Evolutionary conservation across 2,888 invertebrate species (phyloP).

Genomic region (Drepanosiphum platanoidis): DNA sequence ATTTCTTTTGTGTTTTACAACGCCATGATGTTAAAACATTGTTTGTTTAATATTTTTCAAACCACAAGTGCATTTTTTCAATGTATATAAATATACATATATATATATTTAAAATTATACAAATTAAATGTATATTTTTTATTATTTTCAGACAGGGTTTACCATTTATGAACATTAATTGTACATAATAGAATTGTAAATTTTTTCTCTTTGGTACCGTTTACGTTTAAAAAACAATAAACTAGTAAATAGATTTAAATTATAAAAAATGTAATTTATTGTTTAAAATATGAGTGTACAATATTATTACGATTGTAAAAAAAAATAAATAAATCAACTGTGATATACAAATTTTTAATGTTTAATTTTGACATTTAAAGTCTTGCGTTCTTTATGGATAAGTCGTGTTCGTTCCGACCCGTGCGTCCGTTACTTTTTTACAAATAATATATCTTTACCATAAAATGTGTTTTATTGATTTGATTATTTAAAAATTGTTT

Average conservation of each 20-base stretch:
- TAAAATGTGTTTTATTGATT: neutral
- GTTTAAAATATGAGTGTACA: neutral
- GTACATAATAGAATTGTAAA: constrained; percentile 5
- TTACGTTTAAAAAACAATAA: neutral
- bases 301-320: neutral
- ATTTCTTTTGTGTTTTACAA: neutral
- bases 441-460: constrained; percentile 7
- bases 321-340: constrained; percentile 32
- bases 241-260: neutral
- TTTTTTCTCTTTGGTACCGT: constrained; percentile 25
- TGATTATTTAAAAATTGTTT: too few relatives aligned
- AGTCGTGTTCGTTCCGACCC: constrained; percentile 13
- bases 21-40: constrained; percentile 3
- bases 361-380: constrained; percentile 22
- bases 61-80: constrained; percentile 12
- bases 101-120: neutral
- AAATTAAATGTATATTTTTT: neutral
- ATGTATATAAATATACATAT: neutral
- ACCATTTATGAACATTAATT: constrained; percentile 32
- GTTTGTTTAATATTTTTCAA: constrained; percentile 1
- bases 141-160: constrained; percentile 50
- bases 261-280: neutral
- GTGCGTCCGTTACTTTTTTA: too few relatives aligned
- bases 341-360: constrained; percentile 46
- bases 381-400: neutral